Evolutionary conservation across 2,797 vertebrate species (phyloP), one percentile per base, ranked within the genome.

Genomic region (Dallia pectoralis): DNA sequence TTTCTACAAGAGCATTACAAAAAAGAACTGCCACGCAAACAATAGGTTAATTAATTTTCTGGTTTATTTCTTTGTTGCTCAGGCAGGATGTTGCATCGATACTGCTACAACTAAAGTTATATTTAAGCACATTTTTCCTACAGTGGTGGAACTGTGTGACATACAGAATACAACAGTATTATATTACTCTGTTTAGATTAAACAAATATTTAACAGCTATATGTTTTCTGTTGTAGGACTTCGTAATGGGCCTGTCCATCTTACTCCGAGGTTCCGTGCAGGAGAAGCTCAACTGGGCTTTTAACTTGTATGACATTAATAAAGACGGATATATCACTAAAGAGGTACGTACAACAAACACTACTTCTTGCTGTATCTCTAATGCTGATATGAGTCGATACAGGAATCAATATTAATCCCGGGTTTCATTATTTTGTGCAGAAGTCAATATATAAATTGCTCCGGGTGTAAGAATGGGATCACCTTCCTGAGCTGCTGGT

Each of bases 281-380:
- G 86, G 98, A 99, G 87, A 99, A 99, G 89, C 95, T 99, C 77
- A 99, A 97, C 92, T 99, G 98, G 98, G 98, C 97, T 67, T 99
- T 99, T 92, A 99, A 99, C 90, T 93, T 99, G 83, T 99, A 99
- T 75, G 98, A 99, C 82, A 99, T 99, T 87, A 99, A 99, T 82
- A 99, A 99, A 90, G 98, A 99, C 25, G 98, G 98, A 73, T 99
- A 97, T 80, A 97, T 99, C 85, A 98, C 97, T 82, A 99, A 98
- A 93, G 98, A 99, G 94, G 97, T 97, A 92, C 91, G 15, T 30
- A 32, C 61, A 19, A 12, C 22, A n/a, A 56, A 56, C n/a, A 8
- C 25, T 12, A 14, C 53, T 25, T 25, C 22, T 27, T 25, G 22
- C 53, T 36, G 63, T 65, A 2, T 19, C 18, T 36, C 9, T 33